These are phyloP conservation scores for Calyptomena viridis DNA, from an alignment of 2,113 vertebrate genomes.

Conservation along the genomic window DNA sequence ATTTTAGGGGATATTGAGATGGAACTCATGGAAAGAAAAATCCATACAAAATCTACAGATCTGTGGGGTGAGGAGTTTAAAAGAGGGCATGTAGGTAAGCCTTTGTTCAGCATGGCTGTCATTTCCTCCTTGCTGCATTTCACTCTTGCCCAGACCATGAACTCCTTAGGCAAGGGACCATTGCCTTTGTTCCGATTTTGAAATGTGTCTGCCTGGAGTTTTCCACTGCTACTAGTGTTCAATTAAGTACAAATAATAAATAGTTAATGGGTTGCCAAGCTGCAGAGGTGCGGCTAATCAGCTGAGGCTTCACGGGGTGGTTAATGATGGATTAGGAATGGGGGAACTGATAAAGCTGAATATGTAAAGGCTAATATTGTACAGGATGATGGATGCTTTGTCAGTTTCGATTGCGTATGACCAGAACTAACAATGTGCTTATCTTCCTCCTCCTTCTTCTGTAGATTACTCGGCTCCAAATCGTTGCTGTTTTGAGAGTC, in stretches of 20 bases:
- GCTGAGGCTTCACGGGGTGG: slow-evolving; percentile 27
- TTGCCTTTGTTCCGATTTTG: slow-evolving; percentile 36
- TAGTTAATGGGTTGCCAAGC: slow-evolving; percentile 44
- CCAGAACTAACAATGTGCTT: slow-evolving; percentile 35
- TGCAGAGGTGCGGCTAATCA: slow-evolving; percentile 50
- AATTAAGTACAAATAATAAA: slow-evolving; percentile 56
- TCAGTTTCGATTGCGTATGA: slow-evolving; percentile 5
- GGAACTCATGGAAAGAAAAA: background rate
- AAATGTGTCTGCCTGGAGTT: slow-evolving; percentile 19
- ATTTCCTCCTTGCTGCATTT: slow-evolving; percentile 22
- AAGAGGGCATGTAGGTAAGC: background rate
- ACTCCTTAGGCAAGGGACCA: background rate
- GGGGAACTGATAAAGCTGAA: slow-evolving; percentile 46
- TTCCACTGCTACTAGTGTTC: background rate
- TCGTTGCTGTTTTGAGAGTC: background rate
- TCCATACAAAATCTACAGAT: background rate
- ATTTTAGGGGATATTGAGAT: background rate
- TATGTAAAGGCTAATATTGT: slow-evolving; percentile 49
- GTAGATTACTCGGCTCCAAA: background rate
- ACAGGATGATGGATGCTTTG: slow-evolving; percentile 49
- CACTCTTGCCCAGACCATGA: background rate
- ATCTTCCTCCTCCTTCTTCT: slow-evolving; percentile 14
- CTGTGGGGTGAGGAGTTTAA: background rate
- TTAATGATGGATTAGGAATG: slow-evolving; percentile 60
- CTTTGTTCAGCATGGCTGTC: slow-evolving; percentile 31